Base-by-base conservation (phyloP, 53 echinoderm and acorn worm species). In the Patiria pectinifera region DNA sequence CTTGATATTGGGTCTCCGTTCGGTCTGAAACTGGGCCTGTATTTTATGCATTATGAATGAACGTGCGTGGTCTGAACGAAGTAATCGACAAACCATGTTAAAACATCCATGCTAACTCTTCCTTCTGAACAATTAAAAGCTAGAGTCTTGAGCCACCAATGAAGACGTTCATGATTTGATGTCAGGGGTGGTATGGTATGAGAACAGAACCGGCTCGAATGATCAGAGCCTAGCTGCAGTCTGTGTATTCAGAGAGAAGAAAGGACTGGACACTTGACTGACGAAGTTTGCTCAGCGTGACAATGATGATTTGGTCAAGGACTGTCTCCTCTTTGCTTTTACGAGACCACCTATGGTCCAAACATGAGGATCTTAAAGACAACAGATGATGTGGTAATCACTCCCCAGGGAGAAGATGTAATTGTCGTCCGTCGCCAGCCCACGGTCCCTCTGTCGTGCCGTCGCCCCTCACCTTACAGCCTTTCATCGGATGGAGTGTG, bases 381-480 rank as follows among this genome's bases (percentile, higher is more conserved):
- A 87, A 87, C 45, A 76, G 78, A 88, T 59, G 88, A 88, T 88
- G 62, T 25, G 75, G 69, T 90, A 90, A 90, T 90, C 45, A 69
- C 69, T 62, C 90, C 77, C 23, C 13, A 4, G 90, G 69, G 90
- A 90, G 21, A 62, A n/a, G 66, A 15, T 12, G 90, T 90, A 90
- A 90, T 90, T 90, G 81, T 44, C 80, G 21, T 46, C 80, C 81
- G 90, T 90, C 90, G 90, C 90, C 90, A 77, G 63, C 80, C 46
- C 14, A 53, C 61, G 89, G 79, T 74, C 26, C 13, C 49, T 14
- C 58, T 18, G 59, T 23, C 53, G 82, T 58, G 10, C 59, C 59
- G 59, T 23, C 82, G 49, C 53, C 76, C 3, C 45, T 78, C 79
- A 45, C 23, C 23, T 22, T 10, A 45, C 22, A 79, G 46, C 80